These are phyloP conservation scores for Platorchestia sp. DNA, from an alignment of 1,140 invertebrate species.

Conservation along the genomic window DNA sequence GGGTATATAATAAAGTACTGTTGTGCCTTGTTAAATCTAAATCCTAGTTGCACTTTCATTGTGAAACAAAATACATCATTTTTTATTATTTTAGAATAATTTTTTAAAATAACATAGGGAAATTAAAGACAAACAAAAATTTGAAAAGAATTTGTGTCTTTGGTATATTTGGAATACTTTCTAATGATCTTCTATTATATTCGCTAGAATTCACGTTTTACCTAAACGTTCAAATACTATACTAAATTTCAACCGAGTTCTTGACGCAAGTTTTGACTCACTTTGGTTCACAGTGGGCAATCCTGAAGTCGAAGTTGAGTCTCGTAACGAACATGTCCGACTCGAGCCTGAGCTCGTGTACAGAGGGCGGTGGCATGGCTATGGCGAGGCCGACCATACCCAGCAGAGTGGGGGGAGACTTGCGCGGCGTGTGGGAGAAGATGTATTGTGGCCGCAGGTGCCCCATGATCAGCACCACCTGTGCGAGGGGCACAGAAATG, in stretches of 20 bases:
- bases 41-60: too few relatives aligned
- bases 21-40: too few relatives aligned
- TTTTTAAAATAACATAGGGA: too few relatives aligned
- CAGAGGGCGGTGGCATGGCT: constrained; percentile 93
- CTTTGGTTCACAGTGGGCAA: constrained; percentile 97
- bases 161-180: not conserved
- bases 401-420: constrained; percentile 85
- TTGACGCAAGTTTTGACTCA: constrained; percentile 71
- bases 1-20: too few relatives aligned
- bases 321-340: constrained; percentile 97
- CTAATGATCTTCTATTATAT: not conserved
- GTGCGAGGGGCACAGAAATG: constrained; percentile 67
- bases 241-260: not conserved
- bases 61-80: too few relatives aligned
- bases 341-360: constrained; percentile 96
- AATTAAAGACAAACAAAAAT: not conserved
- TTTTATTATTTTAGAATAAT: too few relatives aligned
- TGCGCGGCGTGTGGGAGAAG: constrained; percentile 85
- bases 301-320: constrained; percentile 94
- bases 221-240: not conserved
- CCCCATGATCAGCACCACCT: constrained; percentile 94
- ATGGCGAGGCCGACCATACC: constrained; percentile 96
- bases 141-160: not conserved
- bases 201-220: not conserved
- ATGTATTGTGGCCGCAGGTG: constrained; percentile 91